A percentile compares a stretch with the other conserved stretches of the same genome.
These are phyloP conservation scores for Diarsia mendica DNA, from an alignment of 2,888 invertebrate species.

Conservation along the genomic window DNA sequence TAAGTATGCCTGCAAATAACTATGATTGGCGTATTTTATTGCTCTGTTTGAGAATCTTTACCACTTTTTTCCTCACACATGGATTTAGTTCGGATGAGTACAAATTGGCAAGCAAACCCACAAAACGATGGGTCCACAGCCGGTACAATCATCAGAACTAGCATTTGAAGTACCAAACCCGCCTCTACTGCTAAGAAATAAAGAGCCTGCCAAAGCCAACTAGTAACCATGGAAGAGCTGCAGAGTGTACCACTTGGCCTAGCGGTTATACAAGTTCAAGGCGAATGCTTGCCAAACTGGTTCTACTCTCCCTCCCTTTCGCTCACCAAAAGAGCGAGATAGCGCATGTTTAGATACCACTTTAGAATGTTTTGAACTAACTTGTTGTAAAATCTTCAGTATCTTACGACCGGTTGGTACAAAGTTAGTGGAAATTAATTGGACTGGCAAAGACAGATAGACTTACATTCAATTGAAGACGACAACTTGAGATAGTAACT, in stretches of 20 bases:
- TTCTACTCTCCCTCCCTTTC: slow-evolving; percentile 66
- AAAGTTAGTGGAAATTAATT: slow-evolving; percentile 39
- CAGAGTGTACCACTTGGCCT: slow-evolving; percentile 60
- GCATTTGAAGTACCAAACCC: neutral
- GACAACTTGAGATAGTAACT: slow-evolving; percentile 14
- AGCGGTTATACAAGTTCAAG: slow-evolving; percentile 78
- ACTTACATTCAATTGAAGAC: slow-evolving; percentile 16
- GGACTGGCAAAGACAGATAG: slow-evolving; percentile 5
- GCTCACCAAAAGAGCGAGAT: slow-evolving; percentile 61
- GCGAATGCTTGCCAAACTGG: slow-evolving; percentile 74
- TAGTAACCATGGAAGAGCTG: slow-evolving; percentile 6
- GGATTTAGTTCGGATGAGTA: neutral
- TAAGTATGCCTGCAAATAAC: neutral
- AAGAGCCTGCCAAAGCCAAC: neutral
- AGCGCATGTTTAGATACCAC: slow-evolving; percentile 61
- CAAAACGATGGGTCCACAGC: slow-evolving; percentile 36
- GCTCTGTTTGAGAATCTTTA: neutral
- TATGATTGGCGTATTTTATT: neutral
- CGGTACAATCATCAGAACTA: slow-evolving; percentile 19
- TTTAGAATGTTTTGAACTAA: slow-evolving; percentile 59
- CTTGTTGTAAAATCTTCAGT: slow-evolving; percentile 51
- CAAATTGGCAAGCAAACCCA: slow-evolving; percentile 56
- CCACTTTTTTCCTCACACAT: neutral
- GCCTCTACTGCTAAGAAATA: neutral
- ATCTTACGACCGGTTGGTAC: slow-evolving; percentile 18